Percentiles rank a stretch among this genome's conserved stretches.
Evolutionary conservation across 2,113 vertebrate genomes (phyloP).

Genomic region (Sebastes schlegelii): DNA sequence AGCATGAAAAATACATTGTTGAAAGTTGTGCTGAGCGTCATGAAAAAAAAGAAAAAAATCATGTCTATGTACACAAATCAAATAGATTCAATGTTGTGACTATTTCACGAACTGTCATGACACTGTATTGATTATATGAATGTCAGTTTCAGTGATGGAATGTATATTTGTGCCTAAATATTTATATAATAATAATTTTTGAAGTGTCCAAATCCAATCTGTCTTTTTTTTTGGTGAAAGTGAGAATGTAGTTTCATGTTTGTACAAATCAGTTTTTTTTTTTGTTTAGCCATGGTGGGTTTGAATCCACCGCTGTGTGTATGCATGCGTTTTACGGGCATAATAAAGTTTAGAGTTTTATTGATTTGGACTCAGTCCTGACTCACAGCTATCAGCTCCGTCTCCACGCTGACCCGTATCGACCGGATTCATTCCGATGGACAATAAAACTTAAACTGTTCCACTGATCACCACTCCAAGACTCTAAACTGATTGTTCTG

Average conservation of each 20-base stretch:
- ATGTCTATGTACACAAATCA: no score
- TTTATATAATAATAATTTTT: neutral
- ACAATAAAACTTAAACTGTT: conserved; percentile 69
- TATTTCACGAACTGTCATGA: no score
- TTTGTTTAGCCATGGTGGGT: neutral
- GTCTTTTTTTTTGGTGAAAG: neutral
- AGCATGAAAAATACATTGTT: no score
- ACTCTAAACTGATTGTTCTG: conserved; percentile 64
- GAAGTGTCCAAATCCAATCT: no score
- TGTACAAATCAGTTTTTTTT: neutral
- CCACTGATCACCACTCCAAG: conserved; percentile 58
- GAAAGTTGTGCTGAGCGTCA: no score
- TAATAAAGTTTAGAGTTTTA: conserved; percentile 61
- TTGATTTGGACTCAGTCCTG: conserved; percentile 63
- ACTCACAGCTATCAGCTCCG: conserved; percentile 59
- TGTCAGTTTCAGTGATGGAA: neutral
- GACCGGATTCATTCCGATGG: conserved; percentile 51
- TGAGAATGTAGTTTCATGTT: neutral
- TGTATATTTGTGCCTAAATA: neutral
- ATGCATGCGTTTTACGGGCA: conserved; percentile 45
- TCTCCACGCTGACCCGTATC: conserved; percentile 45
- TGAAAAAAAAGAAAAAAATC: no score
- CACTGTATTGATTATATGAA: neutral
- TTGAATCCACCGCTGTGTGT: conserved; percentile 33
- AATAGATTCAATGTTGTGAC: no score